These are phyloP conservation scores for Neogobius melanostomus DNA, from an alignment of 2,113 vertebrate species.

Conservation along the genomic window DNA sequence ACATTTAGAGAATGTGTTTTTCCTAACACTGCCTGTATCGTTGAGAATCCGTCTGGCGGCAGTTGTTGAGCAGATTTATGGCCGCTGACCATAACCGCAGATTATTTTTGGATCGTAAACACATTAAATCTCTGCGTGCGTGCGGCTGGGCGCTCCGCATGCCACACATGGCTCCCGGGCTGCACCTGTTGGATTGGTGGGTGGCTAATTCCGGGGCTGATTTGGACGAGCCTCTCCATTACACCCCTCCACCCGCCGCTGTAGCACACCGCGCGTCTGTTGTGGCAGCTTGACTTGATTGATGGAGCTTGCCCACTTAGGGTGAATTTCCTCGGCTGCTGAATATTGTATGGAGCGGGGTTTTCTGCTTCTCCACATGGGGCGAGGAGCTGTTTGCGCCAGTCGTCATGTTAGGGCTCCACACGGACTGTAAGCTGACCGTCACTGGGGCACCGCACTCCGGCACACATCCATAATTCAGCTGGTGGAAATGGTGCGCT, in stretches of 20 bases:
- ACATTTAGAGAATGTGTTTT: too few relatives aligned
- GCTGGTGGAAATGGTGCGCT: conserved; percentile 55
- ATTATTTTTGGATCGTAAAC: conserved; percentile 14
- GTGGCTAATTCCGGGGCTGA: conserved; percentile 83
- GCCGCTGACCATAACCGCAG: not conserved
- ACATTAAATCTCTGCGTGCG: conserved; percentile 14
- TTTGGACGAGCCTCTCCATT: conserved; percentile 80
- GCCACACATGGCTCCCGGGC: conserved; percentile 59
- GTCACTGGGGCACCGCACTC: conserved; percentile 40
- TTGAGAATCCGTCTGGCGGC: not conserved
- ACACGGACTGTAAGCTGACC: conserved; percentile 28
- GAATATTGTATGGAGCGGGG: conserved; percentile 85
- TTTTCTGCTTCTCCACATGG: conserved; percentile 85
- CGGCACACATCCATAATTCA: conserved; percentile 71
- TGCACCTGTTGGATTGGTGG: conserved; percentile 88
- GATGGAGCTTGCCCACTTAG: conserved; percentile 88
- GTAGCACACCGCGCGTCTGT: conserved; percentile 59
- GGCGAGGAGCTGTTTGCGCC: conserved; percentile 76
- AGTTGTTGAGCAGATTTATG: not conserved
- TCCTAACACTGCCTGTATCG: not conserved
- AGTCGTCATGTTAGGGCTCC: conserved; percentile 66
- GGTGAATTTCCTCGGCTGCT: conserved; percentile 89
- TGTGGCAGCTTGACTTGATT: conserved; percentile 86
- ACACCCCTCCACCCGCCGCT: conserved; percentile 61
- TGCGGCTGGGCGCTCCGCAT: conserved; percentile 39